Evolutionary conservation across 2,113 vertebrate genomes (phyloP).

Genomic region (Crotalus helleri): DNA sequence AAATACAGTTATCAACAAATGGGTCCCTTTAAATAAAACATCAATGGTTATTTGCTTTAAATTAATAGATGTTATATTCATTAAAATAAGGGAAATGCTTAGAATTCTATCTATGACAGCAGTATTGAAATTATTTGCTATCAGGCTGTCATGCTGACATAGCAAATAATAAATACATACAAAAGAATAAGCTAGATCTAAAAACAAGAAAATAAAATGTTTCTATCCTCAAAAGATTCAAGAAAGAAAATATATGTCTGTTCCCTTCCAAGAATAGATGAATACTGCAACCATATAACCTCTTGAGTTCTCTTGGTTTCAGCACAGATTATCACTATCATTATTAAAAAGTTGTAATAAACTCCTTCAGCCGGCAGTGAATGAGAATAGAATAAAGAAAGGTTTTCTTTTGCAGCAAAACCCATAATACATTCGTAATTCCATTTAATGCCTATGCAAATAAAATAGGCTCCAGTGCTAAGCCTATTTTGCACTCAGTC

Average conservation of each 20-base stretch:
- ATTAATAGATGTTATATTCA: not conserved
- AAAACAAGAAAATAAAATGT: not conserved
- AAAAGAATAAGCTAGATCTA: not conserved
- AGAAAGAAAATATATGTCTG: not conserved
- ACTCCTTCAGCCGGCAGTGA: slow-evolving; percentile 40
- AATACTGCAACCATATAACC: not conserved
- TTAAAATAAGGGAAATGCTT: not conserved
- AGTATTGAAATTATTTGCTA: not conserved
- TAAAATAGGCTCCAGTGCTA: slow-evolving; percentile 20
- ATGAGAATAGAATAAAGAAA: slow-evolving; percentile 46
- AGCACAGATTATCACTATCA: slow-evolving; percentile 24
- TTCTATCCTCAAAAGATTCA: not conserved
- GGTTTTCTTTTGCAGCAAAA: slow-evolving; percentile 55
- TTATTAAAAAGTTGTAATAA: slow-evolving; percentile 59
- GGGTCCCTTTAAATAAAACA: not conserved
- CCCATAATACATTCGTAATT: slow-evolving; percentile 62
- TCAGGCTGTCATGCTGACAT: not conserved
- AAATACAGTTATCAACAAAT: not conserved
- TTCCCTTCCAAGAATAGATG: slow-evolving; percentile 31
- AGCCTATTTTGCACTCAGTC: slow-evolving; percentile 45
- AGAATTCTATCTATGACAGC: not conserved
- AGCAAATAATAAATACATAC: not conserved
- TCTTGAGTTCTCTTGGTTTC: slow-evolving; percentile 15
- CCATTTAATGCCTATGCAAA: slow-evolving; percentile 56
- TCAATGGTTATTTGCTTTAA: not conserved